Percentiles rank a stretch among this genome's conserved stretches.
Evolutionary conservation across 2,888 invertebrate species (phyloP).

Genomic region (Pelosia muscerda): DNA sequence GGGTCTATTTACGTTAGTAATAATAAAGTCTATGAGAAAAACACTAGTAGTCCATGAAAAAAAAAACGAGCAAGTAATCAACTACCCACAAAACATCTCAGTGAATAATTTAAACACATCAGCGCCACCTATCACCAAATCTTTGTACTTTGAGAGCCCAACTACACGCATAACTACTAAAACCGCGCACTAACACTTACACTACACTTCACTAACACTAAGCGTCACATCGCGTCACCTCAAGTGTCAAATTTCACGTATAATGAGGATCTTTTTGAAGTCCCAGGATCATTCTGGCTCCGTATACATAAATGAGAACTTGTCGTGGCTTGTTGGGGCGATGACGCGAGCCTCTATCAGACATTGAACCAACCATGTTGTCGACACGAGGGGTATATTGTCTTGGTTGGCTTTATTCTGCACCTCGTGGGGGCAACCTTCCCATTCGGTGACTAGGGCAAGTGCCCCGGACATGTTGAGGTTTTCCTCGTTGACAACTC

Average conservation of each 20-base stretch:
- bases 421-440: conserved; percentile 85
- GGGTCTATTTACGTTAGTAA: no score
- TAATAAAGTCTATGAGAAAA: no score
- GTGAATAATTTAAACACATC: conserved; percentile 19
- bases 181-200: conserved; percentile 1
- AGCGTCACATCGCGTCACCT: conserved; percentile 54
- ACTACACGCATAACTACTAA: conserved; percentile 4
- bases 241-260: conserved; percentile 83
- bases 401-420: conserved; percentile 86
- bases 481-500: conserved; percentile 81
- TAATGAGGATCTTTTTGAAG: conserved; percentile 80
- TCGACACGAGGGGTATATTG: conserved; percentile 89
- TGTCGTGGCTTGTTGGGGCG: conserved; percentile 80
- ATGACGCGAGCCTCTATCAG: conserved; percentile 88
- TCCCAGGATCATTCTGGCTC: conserved; percentile 86
- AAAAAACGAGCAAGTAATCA: conserved; percentile 5
- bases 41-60: no score
- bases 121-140: conserved; percentile 21
- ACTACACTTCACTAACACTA: conserved; percentile 57
- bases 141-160: conserved; percentile 41
- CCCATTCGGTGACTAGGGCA: conserved; percentile 88
- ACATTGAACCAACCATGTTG: conserved; percentile 90
- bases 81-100: neutral
- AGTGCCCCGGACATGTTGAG: conserved; percentile 79
- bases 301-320: conserved; percentile 85